Evolutionary conservation across 2,888 invertebrate species (phyloP).

Genomic region (Maniola hyperantus): DNA sequence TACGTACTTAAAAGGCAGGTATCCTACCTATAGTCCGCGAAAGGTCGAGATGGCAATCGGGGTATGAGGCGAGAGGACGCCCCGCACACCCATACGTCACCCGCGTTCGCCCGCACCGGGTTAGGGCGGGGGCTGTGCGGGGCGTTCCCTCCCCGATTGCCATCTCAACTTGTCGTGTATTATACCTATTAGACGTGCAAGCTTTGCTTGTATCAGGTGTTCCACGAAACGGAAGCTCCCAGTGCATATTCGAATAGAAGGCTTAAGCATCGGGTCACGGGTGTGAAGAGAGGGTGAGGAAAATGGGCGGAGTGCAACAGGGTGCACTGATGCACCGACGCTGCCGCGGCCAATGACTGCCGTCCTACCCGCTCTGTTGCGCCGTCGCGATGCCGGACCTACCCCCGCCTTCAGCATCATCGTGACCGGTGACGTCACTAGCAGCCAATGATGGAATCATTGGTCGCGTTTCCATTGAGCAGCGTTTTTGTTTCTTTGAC

Average conservation of each 20-base stretch:
- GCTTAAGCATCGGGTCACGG: neutral
- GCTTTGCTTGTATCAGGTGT: no score
- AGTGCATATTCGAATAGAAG: neutral
- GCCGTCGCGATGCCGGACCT: slow-evolving; percentile 28
- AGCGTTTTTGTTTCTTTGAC: no score
- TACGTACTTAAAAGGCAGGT: no score
- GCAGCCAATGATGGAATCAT: neutral
- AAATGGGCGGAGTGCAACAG: slow-evolving; percentile 42
- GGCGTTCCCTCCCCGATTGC: no score
- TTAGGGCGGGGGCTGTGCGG: no score
- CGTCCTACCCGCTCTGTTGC: slow-evolving; percentile 36
- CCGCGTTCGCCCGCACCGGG: no score
- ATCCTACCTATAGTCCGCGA: no score
- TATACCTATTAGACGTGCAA: no score
- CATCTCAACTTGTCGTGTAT: no score
- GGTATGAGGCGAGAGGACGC: no score
- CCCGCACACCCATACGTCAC: no score
- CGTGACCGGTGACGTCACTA: slow-evolving; percentile 26
- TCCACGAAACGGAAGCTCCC: neutral
- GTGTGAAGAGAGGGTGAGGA: slow-evolving; percentile 11
- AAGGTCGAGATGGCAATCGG: no score
- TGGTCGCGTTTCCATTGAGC: neutral
- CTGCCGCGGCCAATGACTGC: slow-evolving; percentile 37
- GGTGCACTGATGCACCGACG: slow-evolving; percentile 32
- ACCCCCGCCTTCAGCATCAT: slow-evolving; percentile 35